Evolutionary conservation across 2,797 vertebrate genomes (phyloP).

Genomic region (Macropus fuliginosus): DNA sequence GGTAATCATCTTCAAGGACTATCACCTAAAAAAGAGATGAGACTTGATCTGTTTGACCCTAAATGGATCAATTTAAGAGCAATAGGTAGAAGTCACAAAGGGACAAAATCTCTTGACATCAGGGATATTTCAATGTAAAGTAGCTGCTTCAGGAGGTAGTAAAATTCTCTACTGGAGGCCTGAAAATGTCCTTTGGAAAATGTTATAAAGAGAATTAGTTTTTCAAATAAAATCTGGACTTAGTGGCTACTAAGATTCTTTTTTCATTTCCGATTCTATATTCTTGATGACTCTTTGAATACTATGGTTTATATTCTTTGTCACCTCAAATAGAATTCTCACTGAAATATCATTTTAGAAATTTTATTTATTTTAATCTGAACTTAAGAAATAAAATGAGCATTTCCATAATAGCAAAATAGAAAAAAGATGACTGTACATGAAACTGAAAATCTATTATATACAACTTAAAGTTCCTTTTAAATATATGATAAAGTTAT

Average conservation of each 20-base stretch:
- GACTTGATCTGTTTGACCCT: not conserved
- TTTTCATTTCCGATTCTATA: not conserved
- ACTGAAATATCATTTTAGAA: not conserved
- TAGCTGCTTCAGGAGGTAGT: not conserved
- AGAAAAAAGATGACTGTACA: not conserved
- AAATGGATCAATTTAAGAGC: not conserved
- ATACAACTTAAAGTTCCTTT: not conserved
- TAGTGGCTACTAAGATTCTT: not conserved
- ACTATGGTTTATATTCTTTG: not conserved
- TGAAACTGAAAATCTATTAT: not conserved
- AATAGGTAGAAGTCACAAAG: not conserved
- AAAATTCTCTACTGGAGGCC: not conserved
- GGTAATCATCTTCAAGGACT: not conserved
- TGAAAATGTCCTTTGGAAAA: not conserved
- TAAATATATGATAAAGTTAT: not conserved
- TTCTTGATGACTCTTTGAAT: not conserved
- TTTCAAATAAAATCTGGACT: not conserved
- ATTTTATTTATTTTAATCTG: not conserved
- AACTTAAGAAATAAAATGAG: not conserved
- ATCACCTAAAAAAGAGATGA: not conserved
- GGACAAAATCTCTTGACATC: not conserved
- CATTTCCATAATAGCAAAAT: not conserved
- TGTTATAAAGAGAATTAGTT: not conserved
- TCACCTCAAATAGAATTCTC: not conserved
- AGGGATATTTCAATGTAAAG: not conserved